Conservation (phyloP, 2,888 invertebrate genomes). For the Nebria salina region DNA sequence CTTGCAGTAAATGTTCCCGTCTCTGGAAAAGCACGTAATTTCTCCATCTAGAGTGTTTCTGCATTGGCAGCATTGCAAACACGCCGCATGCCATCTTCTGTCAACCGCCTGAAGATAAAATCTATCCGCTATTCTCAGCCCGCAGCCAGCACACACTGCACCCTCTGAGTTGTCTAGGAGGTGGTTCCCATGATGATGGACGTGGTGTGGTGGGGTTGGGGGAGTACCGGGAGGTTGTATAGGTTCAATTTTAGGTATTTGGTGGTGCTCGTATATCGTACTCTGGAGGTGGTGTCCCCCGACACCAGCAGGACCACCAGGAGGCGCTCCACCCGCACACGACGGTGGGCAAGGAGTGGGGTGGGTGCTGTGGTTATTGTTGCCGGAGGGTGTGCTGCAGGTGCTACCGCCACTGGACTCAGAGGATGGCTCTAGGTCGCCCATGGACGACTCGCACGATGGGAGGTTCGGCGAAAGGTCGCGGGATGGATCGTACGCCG, state of each 20-base stretch:
- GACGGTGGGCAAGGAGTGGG: conserved; percentile 57
- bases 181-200: neutral
- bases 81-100: conserved; percentile 92
- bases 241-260: conserved; percentile 67
- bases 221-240: conserved; percentile 66
- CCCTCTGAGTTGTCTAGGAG: conserved; percentile 61
- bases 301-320: neutral
- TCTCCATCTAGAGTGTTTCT: conserved; percentile 89
- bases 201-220: conserved; percentile 59
- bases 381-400: conserved; percentile 68
- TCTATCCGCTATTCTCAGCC: conserved; percentile 84
- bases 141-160: conserved; percentile 87
- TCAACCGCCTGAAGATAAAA: conserved; percentile 93
- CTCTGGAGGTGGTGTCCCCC: neutral
- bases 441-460: conserved; percentile 67
- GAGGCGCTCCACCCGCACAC: conserved; percentile 55
- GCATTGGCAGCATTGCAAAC: conserved; percentile 91
- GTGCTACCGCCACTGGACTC: conserved; percentile 68
- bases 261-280: conserved; percentile 63
- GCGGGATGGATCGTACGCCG: conserved; percentile 76
- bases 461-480: conserved; percentile 80
- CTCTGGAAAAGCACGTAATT: conserved; percentile 90
- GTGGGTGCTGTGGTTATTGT: conserved; percentile 64
- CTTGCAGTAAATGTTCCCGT: conserved; percentile 95
- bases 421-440: conserved; percentile 64